A percentile compares a stretch with the other conserved stretches of the same genome.
These are phyloP conservation scores for Bombus superbus DNA, from an alignment of 1,140 invertebrate genomes.

Conservation along the genomic window DNA sequence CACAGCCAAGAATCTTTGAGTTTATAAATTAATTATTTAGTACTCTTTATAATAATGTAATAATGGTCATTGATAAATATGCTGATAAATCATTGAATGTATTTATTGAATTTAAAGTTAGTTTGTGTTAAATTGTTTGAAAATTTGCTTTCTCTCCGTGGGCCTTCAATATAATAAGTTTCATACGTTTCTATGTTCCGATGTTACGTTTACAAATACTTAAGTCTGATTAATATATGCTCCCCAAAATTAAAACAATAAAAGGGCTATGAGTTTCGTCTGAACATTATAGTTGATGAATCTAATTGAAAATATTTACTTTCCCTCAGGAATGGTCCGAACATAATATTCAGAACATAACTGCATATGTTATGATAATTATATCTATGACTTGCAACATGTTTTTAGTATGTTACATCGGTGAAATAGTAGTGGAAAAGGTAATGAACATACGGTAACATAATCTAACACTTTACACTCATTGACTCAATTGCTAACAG, in stretches of 20 bases:
- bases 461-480: not conserved
- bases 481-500: constrained; percentile 20
- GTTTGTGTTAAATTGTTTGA: not conserved
- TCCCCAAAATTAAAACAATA: not conserved
- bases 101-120: not conserved
- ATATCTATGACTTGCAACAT: constrained; percentile 64
- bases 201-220: not conserved
- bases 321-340: constrained; percentile 65
- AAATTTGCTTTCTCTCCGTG: not conserved
- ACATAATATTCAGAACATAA: constrained; percentile 27
- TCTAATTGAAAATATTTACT: not conserved
- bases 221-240: not conserved
- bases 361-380: constrained; percentile 40
- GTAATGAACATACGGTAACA: not conserved
- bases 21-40: too few relatives aligned
- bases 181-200: not conserved
- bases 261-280: not conserved
- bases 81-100: not conserved
- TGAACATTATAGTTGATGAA: not conserved
- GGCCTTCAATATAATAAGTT: not conserved
- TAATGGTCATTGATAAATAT: not conserved
- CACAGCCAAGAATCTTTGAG: too few relatives aligned
- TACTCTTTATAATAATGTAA: too few relatives aligned
- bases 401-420: constrained; percentile 71
- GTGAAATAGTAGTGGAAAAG: constrained; percentile 57